phyloP scores from a whole-genome alignment of 2,888 invertebrate genomes.

The Pollenia labialis region DNA sequence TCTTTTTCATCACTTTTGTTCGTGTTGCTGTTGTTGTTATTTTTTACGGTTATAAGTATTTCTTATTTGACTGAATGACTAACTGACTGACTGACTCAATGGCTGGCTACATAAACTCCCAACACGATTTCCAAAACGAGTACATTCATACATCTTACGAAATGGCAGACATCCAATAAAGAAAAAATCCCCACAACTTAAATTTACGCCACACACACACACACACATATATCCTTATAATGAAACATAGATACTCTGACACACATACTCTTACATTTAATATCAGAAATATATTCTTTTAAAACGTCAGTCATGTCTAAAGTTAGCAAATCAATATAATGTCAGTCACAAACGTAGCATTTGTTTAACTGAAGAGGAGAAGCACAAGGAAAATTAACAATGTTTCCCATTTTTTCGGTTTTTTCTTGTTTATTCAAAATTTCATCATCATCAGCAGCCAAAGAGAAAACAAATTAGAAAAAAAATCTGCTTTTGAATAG shows the following conservation, averaged over 20 bases:
- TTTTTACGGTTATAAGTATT: constrained; percentile 57
- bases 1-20: constrained; percentile 72
- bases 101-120: constrained; percentile 46
- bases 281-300: constrained; percentile 69
- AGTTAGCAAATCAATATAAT: constrained; percentile 83
- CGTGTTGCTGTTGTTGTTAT: constrained; percentile 32
- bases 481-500: constrained; percentile 43
- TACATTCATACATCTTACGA: constrained; percentile 56
- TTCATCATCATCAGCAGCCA: constrained; percentile 80
- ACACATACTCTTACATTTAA: constrained; percentile 32
- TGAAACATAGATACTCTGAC: background rate
- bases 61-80: constrained; percentile 52
- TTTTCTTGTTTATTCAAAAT: constrained; percentile 77
- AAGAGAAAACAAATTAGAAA: constrained; percentile 7
- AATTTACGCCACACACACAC: background rate
- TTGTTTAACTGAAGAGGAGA: constrained; percentile 76
- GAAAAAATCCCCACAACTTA: constrained; percentile 63
- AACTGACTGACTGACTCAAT: constrained; percentile 51
- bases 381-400: constrained; percentile 70
- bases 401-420: background rate
- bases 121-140: constrained; percentile 25
- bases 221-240: background rate
- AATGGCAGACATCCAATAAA: constrained; percentile 68
- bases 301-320: constrained; percentile 80
- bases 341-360: constrained; percentile 79